Evolutionary conservation across 1,140 invertebrate species (phyloP), one percentile per base, ranked within the genome.

Genomic region (Leptestheria dahalacensis): DNA sequence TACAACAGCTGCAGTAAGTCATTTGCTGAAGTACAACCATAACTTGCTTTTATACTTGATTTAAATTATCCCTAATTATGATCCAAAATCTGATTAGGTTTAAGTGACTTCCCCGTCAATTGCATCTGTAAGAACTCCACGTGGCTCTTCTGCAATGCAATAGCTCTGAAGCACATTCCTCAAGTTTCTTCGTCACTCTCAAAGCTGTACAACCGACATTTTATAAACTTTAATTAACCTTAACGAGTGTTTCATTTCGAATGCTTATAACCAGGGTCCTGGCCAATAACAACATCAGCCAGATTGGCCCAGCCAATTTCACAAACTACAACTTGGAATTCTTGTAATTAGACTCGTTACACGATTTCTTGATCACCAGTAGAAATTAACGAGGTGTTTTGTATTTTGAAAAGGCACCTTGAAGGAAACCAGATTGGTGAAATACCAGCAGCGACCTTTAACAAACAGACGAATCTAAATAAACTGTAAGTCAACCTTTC

Each of bases 361-460:
- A n/a, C n/a, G n/a, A n/a, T n/a, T n/a, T n/a, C n/a, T n/a, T n/a
- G n/a, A n/a, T n/a, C n/a, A n/a, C n/a, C n/a, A n/a, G n/a, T n/a
- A n/a, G n/a, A n/a, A n/a, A n/a, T n/a, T n/a, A n/a, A n/a, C n/a
- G n/a, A 21, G 15, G 20, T 49, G 47, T 57, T 50, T 2, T 18
- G n/a, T 20, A 15, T 21, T 64, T 58, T 23, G 50, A 46, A 10
- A 41, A 68, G 67, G 23, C 61, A 68, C 51, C 28, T 70, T n/a
- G 60, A 61, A 21, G 58, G 64, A 4, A 71, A 71, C 59, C 54
- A 62, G 11, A 50, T 70, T 21, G 59, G 58, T 49, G 46, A 61
- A 18, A 47, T 71, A 3, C 55, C 62, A 3, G 15, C 49, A 10
- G 48, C 53, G 10, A 57, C 61, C 2, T 68, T 68, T 57, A 20